These are phyloP conservation scores for Cetoscarus ocellatus DNA, from an alignment of 2,797 vertebrate genomes.

Conservation along the genomic window DNA sequence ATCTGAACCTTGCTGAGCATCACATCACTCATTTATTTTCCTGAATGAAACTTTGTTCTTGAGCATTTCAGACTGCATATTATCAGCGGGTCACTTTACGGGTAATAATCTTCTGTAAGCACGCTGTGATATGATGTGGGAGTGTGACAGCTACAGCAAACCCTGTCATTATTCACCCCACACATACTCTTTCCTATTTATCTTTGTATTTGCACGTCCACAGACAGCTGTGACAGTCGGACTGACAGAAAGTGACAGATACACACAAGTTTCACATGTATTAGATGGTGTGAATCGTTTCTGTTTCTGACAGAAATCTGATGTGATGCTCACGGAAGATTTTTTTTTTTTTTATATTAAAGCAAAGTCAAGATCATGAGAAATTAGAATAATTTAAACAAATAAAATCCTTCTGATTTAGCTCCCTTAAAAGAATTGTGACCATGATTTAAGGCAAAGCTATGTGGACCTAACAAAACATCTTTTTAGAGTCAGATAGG, in stretches of 20 bases:
- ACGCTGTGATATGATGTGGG: conserved; percentile 53
- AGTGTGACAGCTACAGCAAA: conserved; percentile 61
- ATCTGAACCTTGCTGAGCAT: conserved; percentile 29
- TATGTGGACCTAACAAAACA: no score
- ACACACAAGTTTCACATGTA: conserved; percentile 29
- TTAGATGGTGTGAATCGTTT: conserved; percentile 23
- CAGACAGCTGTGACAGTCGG: conserved; percentile 25
- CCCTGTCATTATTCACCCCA: conserved; percentile 54
- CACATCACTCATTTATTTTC: conserved; percentile 14
- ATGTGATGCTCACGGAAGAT: conserved; percentile 1
- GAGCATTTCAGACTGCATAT: conserved; percentile 45
- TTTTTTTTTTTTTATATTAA: conserved; percentile 8
- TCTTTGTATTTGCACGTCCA: conserved; percentile 48
- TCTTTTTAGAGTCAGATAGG: no score
- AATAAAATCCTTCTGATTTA: conserved; percentile 18
- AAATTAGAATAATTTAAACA: conserved; percentile 7
- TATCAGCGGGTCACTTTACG: conserved; percentile 43
- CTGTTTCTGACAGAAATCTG: conserved; percentile 36
- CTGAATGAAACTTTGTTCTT: conserved; percentile 17
- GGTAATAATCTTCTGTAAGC: conserved; percentile 59
- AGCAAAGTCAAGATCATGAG: conserved; percentile 23
- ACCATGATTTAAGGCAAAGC: neutral
- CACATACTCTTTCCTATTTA: conserved; percentile 49
- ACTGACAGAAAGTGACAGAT: conserved; percentile 54
- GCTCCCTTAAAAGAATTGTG: conserved; percentile 21